phyloP scores from a whole-genome alignment of 2,888 invertebrate genomes.

The Acheta domesticus region DNA sequence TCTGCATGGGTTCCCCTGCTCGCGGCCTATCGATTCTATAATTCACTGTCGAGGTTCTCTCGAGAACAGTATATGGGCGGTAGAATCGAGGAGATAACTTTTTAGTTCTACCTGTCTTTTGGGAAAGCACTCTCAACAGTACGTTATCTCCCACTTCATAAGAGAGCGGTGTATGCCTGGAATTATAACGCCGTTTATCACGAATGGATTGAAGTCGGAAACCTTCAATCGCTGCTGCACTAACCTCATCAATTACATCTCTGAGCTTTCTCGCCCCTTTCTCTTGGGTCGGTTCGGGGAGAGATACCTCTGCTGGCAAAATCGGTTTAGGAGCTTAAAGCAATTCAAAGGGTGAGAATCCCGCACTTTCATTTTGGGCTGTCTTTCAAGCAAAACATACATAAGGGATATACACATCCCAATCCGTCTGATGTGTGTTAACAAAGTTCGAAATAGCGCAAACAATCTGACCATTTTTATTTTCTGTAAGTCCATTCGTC shows the following conservation, averaged over 20 bases:
- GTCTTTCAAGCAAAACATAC: background rate
- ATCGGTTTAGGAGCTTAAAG: too few relatives aligned
- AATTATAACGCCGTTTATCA: background rate
- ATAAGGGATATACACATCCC: background rate
- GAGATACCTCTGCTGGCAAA: too few relatives aligned
- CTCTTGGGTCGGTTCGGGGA: background rate
- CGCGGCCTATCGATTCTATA: background rate
- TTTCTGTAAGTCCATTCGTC: slow-evolving; percentile 27
- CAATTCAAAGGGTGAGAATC: background rate
- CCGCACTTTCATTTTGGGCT: background rate
- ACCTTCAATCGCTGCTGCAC: background rate
- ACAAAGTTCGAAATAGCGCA: background rate
- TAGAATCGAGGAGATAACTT: background rate
- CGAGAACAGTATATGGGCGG: background rate
- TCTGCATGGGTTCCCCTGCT: too few relatives aligned
- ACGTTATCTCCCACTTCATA: background rate
- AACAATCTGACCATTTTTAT: background rate
- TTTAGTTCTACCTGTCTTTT: background rate
- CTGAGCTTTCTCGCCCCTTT: background rate
- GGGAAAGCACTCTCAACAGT: background rate
- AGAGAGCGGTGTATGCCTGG: background rate
- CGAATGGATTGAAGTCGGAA: background rate
- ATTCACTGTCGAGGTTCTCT: background rate
- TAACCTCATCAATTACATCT: background rate
- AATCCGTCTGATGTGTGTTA: too few relatives aligned